Evolutionary conservation across 2,888 invertebrate species (phyloP), one percentile per base, ranked within the genome.

Genomic region (Erpobdella octoculata): DNA sequence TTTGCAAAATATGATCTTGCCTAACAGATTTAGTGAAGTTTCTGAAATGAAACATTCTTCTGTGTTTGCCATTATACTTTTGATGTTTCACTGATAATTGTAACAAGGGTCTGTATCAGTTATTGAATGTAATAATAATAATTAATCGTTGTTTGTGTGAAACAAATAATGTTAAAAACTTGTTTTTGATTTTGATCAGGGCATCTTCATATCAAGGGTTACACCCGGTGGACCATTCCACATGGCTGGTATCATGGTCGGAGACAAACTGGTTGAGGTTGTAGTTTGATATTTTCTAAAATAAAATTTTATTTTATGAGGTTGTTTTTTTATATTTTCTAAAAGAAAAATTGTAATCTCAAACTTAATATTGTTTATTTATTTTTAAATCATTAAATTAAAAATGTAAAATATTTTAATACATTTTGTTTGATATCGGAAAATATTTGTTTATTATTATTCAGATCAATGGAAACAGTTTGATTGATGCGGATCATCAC

Each of bases 191-290:
- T n/a, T 18, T 48, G 18, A 15, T n/a, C 62, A 79, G 84, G 95
- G 96, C 79, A 93, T 98, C 80, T 99, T 98, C 85, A 95, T 98
- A 84, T 97, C 97, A 15, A 77, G 93, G 79, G 93, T 96, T 74
- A 92, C 94, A 28, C 91, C 91, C 78, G 90, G 90, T 76, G 97
- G 97, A 53, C 95, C 97, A 0, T 96, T 97, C 0, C 93, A 94
- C 81, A 75, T 78, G 71, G 83, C 83, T 37, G 86, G 86, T 5
- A 79, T 86, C 15, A 75, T 77, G 62, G 81, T 82, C 12, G 85
- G 85, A 37, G 86, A 86, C 76, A 85, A 85, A 77, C 78, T 83
- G 36, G 64, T 83, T 33, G 79, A 80, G 71, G 83, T 46, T n/a
- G n/a, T n/a, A n/a, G n/a, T n/a, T n/a, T n/a, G n/a, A n/a, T n/a